Evolutionary conservation across 1,140 invertebrate genomes (phyloP).

Genomic region (Bombus fervidus): DNA sequence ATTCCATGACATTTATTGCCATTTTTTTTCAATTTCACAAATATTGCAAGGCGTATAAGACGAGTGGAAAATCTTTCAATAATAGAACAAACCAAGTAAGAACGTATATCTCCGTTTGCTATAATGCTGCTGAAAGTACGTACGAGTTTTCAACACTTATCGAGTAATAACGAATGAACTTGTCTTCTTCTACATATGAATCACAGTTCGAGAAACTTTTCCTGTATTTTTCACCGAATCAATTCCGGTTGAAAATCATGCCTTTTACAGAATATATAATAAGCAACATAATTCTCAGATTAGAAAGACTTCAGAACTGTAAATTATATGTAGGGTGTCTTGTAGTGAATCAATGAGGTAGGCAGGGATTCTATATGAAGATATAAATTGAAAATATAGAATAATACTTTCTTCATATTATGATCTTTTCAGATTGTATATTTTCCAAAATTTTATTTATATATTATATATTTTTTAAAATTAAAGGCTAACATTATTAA

Average conservation of each 20-base stretch:
- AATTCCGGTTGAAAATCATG: background rate
- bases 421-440: too few species aligned
- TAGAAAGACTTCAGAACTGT: background rate
- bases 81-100: background rate
- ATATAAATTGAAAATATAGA: too few species aligned
- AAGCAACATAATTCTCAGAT: background rate
- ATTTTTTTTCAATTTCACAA: background rate
- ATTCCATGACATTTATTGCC: too few species aligned
- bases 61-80: background rate
- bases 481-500: too few species aligned
- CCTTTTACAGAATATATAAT: background rate
- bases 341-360: too few species aligned
- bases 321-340: too few species aligned
- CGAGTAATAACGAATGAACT: background rate
- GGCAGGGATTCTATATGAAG: too few species aligned
- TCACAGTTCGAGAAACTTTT: background rate
- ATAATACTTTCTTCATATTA: too few species aligned
- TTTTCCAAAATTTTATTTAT: too few species aligned
- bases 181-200: background rate
- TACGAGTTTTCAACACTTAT: slow-evolving; percentile 1
- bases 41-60: background rate
- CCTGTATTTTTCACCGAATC: slow-evolving; percentile 41
- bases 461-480: too few species aligned
- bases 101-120: background rate
- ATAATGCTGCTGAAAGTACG: background rate